Percentiles rank a stretch among this genome's conserved stretches.
Evolutionary conservation across 2,888 invertebrate genomes (phyloP).

Genomic region (Helleia helle): DNA sequence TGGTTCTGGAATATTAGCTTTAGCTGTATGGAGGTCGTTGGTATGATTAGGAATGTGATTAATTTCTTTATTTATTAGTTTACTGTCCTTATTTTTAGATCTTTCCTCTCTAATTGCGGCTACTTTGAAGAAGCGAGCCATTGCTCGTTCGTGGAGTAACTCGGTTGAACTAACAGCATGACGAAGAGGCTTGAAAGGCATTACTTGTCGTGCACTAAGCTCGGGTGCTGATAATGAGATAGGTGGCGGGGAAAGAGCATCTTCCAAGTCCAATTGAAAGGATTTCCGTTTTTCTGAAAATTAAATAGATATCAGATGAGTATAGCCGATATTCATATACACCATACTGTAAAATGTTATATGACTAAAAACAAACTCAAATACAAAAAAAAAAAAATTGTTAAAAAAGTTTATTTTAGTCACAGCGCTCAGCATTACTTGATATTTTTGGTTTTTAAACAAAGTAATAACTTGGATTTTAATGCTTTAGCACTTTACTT

Average conservation of each 20-base stretch:
- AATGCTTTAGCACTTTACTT: no score
- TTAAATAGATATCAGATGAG: background rate
- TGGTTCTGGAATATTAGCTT: conserved; percentile 16
- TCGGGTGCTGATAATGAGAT: conserved; percentile 89
- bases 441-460: no score
- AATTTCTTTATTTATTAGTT: conserved; percentile 27
- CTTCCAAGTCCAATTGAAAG: conserved; percentile 77
- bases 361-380: no score
- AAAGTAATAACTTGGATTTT: no score
- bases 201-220: conserved; percentile 66
- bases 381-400: no score
- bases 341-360: no score
- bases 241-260: conserved; percentile 82
- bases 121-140: conserved; percentile 87
- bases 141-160: conserved; percentile 85
- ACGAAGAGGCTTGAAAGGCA: conserved; percentile 76
- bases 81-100: conserved; percentile 38
- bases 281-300: conserved; percentile 68
- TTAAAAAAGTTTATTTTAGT: no score
- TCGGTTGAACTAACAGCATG: conserved; percentile 88
- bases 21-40: conserved; percentile 20
- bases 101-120: conserved; percentile 83
- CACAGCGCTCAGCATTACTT: no score
- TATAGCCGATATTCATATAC: no score
- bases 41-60: conserved; percentile 49